phyloP scores from a whole-genome alignment of 2,888 invertebrate genomes.

The Epirrhoe alternata region DNA sequence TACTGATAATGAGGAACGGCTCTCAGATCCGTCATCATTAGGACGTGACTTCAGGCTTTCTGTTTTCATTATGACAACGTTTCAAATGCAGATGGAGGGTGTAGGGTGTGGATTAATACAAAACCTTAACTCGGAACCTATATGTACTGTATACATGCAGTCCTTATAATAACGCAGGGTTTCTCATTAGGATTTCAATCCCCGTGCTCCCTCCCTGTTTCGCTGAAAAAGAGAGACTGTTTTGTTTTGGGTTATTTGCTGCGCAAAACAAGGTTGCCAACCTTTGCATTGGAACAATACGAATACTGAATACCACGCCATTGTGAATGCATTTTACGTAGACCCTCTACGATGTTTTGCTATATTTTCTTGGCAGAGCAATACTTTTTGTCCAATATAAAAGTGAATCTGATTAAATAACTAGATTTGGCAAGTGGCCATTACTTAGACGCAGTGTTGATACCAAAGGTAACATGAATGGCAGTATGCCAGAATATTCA shows the following conservation, averaged over 20 bases:
- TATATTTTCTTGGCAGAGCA: background rate
- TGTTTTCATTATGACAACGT: constrained; percentile 80
- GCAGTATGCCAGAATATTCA: constrained; percentile 50
- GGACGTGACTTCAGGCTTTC: constrained; percentile 69
- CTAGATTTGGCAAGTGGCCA: constrained; percentile 48
- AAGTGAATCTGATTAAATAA: constrained; percentile 20
- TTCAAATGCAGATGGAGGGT: constrained; percentile 57
- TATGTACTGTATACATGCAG: constrained; percentile 8
- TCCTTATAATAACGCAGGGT: constrained; percentile 21
- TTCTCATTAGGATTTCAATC: constrained; percentile 35
- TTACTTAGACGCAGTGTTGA: constrained; percentile 43
- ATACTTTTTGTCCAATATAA: constrained; percentile 8
- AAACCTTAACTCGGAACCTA: constrained; percentile 41
- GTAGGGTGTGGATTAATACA: constrained; percentile 52
- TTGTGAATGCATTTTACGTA: background rate
- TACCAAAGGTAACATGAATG: constrained; percentile 50
- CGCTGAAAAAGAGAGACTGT: background rate
- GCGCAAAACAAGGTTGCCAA: constrained; percentile 5
- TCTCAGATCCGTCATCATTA: constrained; percentile 81
- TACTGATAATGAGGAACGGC: constrained; percentile 73
- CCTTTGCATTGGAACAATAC: background rate
- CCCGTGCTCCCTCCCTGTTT: constrained; percentile 14
- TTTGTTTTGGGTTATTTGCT: constrained; percentile 4
- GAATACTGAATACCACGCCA: background rate
- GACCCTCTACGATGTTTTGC: constrained; percentile 5